These are phyloP conservation scores for Siphonodentalium dalli DNA, from an alignment of 2,888 invertebrate genomes.

Conservation along the genomic window DNA sequence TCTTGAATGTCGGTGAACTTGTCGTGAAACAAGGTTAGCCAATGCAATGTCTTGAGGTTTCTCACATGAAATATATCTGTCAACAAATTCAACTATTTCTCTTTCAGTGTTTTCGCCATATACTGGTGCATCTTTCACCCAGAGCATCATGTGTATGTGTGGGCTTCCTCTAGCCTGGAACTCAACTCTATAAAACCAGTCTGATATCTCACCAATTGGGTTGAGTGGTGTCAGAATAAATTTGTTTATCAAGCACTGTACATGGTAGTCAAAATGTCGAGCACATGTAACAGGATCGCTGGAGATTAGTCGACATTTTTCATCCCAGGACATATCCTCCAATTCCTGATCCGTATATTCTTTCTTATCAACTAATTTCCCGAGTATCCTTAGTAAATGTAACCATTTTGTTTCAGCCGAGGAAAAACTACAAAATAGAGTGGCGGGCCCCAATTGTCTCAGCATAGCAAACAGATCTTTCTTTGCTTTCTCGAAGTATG, in stretches of 20 bases:
- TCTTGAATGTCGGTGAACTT: constrained; percentile 19
- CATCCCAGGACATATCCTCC: constrained; percentile 6
- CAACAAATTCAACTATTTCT: constrained; percentile 19
- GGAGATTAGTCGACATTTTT: constrained; percentile 11
- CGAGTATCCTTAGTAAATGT: constrained; percentile 14
- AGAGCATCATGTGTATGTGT: constrained; percentile 26
- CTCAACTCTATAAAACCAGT: constrained; percentile 22
- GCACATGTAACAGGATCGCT: constrained; percentile 27
- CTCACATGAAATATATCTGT: constrained; percentile 23
- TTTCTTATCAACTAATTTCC: constrained; percentile 2
- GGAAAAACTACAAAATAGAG: constrained; percentile 28
- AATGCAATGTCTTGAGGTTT: constrained; percentile 3
- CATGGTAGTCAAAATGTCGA: constrained; percentile 21
- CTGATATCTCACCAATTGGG: constrained; percentile 18
- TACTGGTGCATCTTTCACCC: constrained; percentile 26
- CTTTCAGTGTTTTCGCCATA: constrained; percentile 3
- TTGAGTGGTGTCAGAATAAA: constrained; percentile 6
- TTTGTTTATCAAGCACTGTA: constrained; percentile 17
- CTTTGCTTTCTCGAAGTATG: constrained; percentile 34
- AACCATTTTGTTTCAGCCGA: constrained; percentile 36
- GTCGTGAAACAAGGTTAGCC: constrained; percentile 3
- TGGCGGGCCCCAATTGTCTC: constrained; percentile 31
- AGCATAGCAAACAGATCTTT: constrained; percentile 38
- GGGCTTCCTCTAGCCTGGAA: constrained; percentile 29
- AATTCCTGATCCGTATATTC: constrained; percentile 15